A percentile compares a stretch with the other conserved stretches of the same genome.
Conservation (phyloP, 2,113 vertebrate species). For the Pedetes capensis region DNA sequence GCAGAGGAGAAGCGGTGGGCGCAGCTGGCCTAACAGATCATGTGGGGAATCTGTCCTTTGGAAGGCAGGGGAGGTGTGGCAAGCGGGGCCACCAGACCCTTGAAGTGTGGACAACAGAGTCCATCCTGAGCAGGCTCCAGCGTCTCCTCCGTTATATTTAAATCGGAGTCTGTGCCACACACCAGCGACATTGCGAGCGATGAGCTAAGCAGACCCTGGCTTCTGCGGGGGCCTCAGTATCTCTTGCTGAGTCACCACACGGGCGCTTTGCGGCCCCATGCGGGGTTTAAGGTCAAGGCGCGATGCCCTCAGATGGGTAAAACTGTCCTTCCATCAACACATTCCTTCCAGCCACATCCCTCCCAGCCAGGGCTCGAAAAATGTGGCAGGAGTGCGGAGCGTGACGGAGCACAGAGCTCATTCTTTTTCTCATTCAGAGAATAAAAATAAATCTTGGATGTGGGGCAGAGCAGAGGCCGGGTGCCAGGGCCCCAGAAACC, state of each 20-base stretch:
- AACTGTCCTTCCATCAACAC: conserved; percentile 79
- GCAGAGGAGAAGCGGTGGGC: accelerated
- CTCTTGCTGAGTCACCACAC: conserved; percentile 77
- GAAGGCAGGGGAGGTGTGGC: not conserved
- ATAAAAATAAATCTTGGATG: conserved; percentile 82
- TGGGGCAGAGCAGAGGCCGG: conserved; percentile 60
- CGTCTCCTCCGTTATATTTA: not conserved
- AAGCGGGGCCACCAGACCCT: not conserved
- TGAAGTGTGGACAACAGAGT: not conserved
- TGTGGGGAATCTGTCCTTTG: not conserved
- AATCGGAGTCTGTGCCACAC: not conserved
- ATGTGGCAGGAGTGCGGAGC: conserved; percentile 55
- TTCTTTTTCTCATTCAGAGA: conserved; percentile 76
- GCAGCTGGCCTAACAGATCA: not conserved
- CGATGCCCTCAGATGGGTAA: conserved; percentile 56
- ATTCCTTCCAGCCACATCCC: conserved; percentile 81
- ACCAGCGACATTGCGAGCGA: not conserved
- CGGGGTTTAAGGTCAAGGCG: conserved; percentile 52
- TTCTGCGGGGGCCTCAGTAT: not conserved
- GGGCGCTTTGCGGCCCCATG: conserved; percentile 58
- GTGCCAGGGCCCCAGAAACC: conserved; percentile 81
- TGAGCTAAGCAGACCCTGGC: not conserved
- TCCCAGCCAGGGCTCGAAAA: conserved; percentile 69
- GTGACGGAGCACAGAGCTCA: conserved; percentile 75
- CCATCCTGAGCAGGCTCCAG: not conserved